Evolutionary conservation across 2,797 vertebrate species (phyloP).

Genomic region (Poecilia wingei): DNA sequence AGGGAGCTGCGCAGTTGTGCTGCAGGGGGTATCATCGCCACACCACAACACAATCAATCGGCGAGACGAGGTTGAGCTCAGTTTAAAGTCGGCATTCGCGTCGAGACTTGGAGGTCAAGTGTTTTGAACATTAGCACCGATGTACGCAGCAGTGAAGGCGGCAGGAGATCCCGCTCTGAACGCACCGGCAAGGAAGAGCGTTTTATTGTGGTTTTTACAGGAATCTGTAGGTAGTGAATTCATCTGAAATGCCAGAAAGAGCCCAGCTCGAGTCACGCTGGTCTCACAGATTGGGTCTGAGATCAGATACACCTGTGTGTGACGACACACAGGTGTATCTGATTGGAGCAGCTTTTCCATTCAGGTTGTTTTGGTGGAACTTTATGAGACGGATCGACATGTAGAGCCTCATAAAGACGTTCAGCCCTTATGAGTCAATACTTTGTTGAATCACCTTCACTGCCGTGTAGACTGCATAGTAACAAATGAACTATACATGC

Average conservation of each 20-base stretch:
- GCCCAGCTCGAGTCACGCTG: constrained; percentile 21
- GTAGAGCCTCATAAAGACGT: background rate
- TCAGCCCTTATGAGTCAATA: background rate
- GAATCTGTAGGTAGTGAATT: constrained; percentile 39
- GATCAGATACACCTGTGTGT: background rate
- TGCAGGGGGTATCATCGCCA: constrained; percentile 29
- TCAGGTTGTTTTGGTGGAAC: background rate
- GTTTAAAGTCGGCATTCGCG: constrained; percentile 29
- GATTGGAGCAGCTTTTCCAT: constrained; percentile 10
- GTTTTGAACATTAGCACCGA: constrained; percentile 55
- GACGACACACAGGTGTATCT: constrained; percentile 17
- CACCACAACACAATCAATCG: constrained; percentile 16
- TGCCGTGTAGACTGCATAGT: background rate
- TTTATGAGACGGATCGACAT: background rate
- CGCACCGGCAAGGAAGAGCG: constrained; percentile 55
- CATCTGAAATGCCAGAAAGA: constrained; percentile 26
- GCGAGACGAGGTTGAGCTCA: constrained; percentile 41
- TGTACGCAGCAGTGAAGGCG: constrained; percentile 31
- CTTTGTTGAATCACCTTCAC: background rate
- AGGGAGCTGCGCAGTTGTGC: constrained; percentile 50
- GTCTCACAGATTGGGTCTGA: too few species aligned
- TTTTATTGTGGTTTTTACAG: constrained; percentile 20
- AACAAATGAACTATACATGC: too few species aligned
- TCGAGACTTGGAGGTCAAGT: constrained; percentile 49
- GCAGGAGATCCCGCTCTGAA: constrained; percentile 57